Conservation (phyloP, 1,140 invertebrate species). For the Branchinecta lindahli region DNA sequence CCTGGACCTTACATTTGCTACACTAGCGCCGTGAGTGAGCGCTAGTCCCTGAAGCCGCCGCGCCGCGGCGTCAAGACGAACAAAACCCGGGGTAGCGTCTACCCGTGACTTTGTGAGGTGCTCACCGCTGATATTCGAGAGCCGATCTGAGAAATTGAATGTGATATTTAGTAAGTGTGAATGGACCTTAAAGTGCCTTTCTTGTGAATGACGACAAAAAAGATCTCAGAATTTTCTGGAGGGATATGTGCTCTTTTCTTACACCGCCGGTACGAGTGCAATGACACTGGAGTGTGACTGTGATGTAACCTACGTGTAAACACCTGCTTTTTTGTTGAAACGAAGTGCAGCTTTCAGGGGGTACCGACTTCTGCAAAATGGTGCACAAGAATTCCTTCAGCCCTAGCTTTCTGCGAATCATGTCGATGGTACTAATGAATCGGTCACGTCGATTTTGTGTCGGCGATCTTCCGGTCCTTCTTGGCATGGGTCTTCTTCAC, state of each 20-base stretch:
- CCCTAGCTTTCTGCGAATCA: not conserved
- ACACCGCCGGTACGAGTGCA: not conserved
- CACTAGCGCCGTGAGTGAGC: not conserved
- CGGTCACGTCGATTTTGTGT: not conserved
- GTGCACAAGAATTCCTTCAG: not conserved
- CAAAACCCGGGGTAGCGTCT: not conserved
- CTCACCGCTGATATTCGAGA: not conserved
- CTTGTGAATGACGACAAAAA: not conserved
- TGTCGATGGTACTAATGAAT: not conserved
- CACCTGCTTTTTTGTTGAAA: not conserved
- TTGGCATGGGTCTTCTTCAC: no score
- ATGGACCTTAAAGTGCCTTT: conserved; percentile 6
- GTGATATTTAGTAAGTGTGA: not conserved
- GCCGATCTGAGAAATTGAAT: not conserved
- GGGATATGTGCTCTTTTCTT: not conserved
- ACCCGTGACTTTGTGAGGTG: not conserved
- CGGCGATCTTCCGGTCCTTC: not conserved
- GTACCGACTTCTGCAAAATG: not conserved
- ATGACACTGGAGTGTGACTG: not conserved
- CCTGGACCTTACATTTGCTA: not conserved
- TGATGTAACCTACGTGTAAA: not conserved
- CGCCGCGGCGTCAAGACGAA: not conserved
- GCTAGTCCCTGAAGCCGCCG: not conserved
- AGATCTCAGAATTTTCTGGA: not conserved
- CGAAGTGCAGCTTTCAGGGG: not conserved